Conservation (phyloP, 2,797 vertebrate genomes). For the Poecilia velifera region DNA sequence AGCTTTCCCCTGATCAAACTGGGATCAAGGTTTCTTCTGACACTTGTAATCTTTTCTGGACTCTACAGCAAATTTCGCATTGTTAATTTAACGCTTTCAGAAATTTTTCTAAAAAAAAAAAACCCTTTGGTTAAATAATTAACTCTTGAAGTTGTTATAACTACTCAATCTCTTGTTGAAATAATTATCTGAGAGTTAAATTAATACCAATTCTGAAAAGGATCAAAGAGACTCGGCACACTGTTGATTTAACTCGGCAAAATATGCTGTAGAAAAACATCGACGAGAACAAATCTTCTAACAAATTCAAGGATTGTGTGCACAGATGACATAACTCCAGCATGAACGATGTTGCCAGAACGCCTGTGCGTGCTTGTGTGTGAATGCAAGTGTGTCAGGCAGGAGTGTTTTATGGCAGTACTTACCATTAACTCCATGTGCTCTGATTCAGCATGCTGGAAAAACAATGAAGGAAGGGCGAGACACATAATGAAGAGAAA, state of each 20-base stretch:
- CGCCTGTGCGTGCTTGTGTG: conserved; percentile 5
- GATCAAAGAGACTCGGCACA: too few relatives aligned
- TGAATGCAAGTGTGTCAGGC: conserved; percentile 25
- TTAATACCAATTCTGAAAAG: too few relatives aligned
- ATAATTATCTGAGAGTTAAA: too few relatives aligned
- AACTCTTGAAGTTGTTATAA: too few relatives aligned
- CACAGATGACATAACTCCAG: conserved; percentile 48
- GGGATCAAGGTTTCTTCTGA: conserved; percentile 19
- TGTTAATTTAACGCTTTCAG: too few relatives aligned
- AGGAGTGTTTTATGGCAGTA: conserved; percentile 42
- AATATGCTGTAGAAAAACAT: conserved; percentile 2
- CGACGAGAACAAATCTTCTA: conserved; percentile 36
- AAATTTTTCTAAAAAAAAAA: conserved; percentile 2
- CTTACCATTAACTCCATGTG: conserved; percentile 58
- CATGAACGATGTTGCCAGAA: neutral
- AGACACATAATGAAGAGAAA: conserved; percentile 21
- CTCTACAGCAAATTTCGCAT: too few relatives aligned
- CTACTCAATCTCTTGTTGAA: too few relatives aligned
- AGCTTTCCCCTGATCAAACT: conserved; percentile 4
- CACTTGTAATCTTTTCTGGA: neutral
- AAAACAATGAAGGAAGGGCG: conserved; percentile 26
- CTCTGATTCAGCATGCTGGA: conserved; percentile 33
- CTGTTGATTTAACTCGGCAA: too few relatives aligned
- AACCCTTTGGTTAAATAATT: too few relatives aligned
- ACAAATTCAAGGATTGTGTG: conserved; percentile 58